Evolutionary conservation across 2,113 vertebrate species (phyloP), one percentile per base, ranked within the genome.

Genomic region (Nettapus auritus): DNA sequence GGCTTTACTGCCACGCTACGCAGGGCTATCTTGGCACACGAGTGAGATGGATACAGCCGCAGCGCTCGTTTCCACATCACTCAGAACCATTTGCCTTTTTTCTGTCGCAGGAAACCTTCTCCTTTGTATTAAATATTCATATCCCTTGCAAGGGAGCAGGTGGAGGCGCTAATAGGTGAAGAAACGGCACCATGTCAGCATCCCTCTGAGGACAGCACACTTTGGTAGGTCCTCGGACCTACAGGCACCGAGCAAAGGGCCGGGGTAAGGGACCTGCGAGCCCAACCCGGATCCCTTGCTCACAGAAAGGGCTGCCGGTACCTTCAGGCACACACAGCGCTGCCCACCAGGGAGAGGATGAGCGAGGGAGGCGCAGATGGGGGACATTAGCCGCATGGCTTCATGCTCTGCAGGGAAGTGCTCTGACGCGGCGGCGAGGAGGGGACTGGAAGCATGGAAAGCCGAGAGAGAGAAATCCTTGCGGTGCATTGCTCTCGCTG

Each of bases 331-430:
- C 68, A 40, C 77, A 9, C 46, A 84, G 70, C 4, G 2, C 82
- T 95, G 86, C 82, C 78, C 66, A 56, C 62, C 70, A 29, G 79
- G 85, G 82, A 96, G 63, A 46, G 79, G 67, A 82, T 11, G 38
- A 52, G 67, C 29, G n/a, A 74, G 83, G 42, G 75, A 88, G 93
- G 40, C 93, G 76, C 95, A 96, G 92, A 94, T 88, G 93, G 90
- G 88, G 87, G 92, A 94, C 63, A 66, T 95, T 73, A 88, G 55
- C 76, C 9, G 23, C 88, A 77, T 55, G 90, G 94, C 86, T 96
- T 89, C 81, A 36, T 44, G 77, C 92, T 81, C 90, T 2, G 23
- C 86, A 79, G 93, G 89, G 67, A 91, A 86, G 82, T 1, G 62
- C 81, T 94, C 56, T n/a, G 74, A 74, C 5, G 20, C 20, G 9